phyloP scores from a whole-genome alignment of 1,140 invertebrate genomes.

The Formica exsecta region DNA sequence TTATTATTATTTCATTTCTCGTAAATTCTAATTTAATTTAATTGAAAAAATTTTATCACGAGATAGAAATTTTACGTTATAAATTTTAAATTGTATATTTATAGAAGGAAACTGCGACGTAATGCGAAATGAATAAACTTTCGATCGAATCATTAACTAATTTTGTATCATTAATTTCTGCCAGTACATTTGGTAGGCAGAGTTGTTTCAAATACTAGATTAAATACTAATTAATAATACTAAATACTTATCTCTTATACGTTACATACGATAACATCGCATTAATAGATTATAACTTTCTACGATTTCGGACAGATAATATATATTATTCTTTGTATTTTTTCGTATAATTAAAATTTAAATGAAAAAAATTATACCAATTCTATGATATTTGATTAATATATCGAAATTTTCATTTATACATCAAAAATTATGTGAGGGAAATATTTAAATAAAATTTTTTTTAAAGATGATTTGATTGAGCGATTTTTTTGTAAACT shows the following conservation, averaged over 20 bases:
- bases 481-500: background rate
- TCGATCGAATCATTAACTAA: background rate
- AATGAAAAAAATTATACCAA: background rate
- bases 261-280: background rate
- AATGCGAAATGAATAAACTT: slow-evolving; percentile 24
- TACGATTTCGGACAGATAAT: background rate
- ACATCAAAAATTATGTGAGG: background rate
- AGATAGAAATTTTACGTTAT: background rate
- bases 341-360: background rate
- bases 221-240: too few species aligned
- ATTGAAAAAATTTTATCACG: too few species aligned
- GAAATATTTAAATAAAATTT: background rate
- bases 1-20: too few species aligned
- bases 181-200: background rate
- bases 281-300: background rate
- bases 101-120: slow-evolving; percentile 13
- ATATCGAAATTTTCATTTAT: background rate
- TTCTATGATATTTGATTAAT: background rate
- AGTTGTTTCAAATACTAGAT: background rate
- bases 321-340: background rate
- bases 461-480: background rate
- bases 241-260: too few species aligned
- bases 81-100: slow-evolving; percentile 4
- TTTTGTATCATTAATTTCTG: slow-evolving; percentile 11
- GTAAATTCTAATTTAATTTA: background rate